Conservation (phyloP, 2,113 vertebrate genomes). For the Probosciger aterrimus region DNA sequence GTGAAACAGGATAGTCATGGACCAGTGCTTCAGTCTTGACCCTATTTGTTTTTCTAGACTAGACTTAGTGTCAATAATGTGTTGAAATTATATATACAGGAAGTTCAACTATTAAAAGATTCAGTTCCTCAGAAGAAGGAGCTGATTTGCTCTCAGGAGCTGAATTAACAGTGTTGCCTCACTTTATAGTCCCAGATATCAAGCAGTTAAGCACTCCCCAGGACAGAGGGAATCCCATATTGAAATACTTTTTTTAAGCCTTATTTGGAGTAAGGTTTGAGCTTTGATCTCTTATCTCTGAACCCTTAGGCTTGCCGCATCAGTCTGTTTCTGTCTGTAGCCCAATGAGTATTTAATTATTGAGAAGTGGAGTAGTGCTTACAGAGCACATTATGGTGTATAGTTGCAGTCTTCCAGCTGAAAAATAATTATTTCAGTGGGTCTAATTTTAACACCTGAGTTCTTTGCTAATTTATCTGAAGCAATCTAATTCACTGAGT, state of each 20-base stretch:
- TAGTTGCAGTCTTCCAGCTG: neutral
- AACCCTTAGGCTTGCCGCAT: neutral
- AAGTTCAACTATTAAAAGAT: neutral
- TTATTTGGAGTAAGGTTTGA: neutral
- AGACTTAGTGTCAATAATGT: neutral
- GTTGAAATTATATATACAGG: neutral
- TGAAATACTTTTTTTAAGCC: neutral
- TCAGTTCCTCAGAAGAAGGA: neutral
- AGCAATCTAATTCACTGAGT: neutral
- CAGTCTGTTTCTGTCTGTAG: neutral
- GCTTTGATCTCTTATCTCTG: neutral
- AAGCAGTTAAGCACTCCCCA: neutral
- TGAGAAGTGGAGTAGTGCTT: slow-evolving; percentile 11
- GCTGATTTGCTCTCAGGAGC: neutral
- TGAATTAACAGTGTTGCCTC: neutral
- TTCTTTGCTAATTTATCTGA: neutral
- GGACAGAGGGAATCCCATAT: neutral
- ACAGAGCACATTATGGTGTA: neutral
- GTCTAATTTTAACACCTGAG: slow-evolving; percentile 5
- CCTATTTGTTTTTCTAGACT: neutral
- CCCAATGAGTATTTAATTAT: slow-evolving; percentile 18
- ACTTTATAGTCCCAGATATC: neutral
- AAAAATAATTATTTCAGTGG: neutral
- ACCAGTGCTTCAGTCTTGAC: neutral
- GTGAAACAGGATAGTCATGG: neutral